Conservation (phyloP, 2,888 invertebrate genomes). For the Aproaerema taeniolella region DNA sequence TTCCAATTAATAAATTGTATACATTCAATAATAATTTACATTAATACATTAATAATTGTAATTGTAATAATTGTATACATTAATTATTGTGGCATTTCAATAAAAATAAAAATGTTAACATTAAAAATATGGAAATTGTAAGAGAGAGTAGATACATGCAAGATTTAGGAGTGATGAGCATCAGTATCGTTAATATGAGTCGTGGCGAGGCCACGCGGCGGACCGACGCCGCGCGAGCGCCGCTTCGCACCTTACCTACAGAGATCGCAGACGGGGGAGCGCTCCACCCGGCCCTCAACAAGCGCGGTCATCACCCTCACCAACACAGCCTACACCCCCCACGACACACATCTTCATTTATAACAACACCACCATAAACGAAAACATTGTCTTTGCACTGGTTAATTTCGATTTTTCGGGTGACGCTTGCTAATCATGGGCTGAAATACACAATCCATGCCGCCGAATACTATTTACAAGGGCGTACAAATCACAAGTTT, state of each 20-base stretch:
- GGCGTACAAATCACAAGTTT: constrained; percentile 58
- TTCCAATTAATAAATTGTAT: no score
- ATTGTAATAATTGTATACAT: no score
- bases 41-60: no score
- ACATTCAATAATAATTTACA: no score
- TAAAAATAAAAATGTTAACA: no score
- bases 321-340: constrained; percentile 7
- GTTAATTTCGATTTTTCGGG: constrained; percentile 23
- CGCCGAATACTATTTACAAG: constrained; percentile 64
- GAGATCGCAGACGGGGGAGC: constrained; percentile 70
- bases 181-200: constrained; percentile 29
- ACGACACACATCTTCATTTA: constrained; percentile 8
- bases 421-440: constrained; percentile 55
- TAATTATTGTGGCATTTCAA: no score
- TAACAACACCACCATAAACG: background rate
- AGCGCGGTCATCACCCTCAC: constrained; percentile 37
- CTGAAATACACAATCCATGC: constrained; percentile 52
- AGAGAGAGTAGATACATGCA: no score
- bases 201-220: constrained; percentile 36
- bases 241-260: constrained; percentile 54
- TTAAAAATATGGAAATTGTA: no score
- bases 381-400: no score
- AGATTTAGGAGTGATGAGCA: no score
- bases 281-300: constrained; percentile 54
- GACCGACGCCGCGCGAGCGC: constrained; percentile 46